Evolutionary conservation across 2,797 vertebrate species (phyloP).

Genomic region (Neopelma chrysocephalum): DNA sequence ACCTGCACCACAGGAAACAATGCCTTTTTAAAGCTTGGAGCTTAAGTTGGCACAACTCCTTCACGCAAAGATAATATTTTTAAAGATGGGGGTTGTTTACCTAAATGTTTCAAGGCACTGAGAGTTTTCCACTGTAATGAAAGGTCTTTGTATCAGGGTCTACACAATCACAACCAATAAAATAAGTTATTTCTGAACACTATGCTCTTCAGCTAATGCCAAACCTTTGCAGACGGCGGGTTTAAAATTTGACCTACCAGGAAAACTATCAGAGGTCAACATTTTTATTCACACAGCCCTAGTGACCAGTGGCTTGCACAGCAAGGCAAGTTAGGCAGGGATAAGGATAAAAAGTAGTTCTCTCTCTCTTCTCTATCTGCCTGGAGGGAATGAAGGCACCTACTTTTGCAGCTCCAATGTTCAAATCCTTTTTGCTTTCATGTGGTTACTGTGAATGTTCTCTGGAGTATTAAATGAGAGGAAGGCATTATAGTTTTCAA

Average conservation of each 20-base stretch:
- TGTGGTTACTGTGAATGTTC: slow-evolving; percentile 67
- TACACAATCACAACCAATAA: neutral
- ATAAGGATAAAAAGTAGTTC: slow-evolving; percentile 8
- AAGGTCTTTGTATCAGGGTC: neutral
- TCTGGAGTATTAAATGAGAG: slow-evolving; percentile 74
- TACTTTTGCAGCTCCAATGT: slow-evolving; percentile 47
- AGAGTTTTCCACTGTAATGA: neutral
- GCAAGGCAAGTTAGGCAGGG: neutral
- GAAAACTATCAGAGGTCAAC: neutral
- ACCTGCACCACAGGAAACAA: neutral
- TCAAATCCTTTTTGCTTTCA: slow-evolving; percentile 72
- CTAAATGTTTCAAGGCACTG: neutral
- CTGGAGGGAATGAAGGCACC: slow-evolving; percentile 65
- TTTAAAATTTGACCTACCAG: neutral
- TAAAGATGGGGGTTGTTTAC: neutral
- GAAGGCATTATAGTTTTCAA: slow-evolving; percentile 76
- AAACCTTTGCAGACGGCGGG: neutral
- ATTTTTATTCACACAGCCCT: neutral
- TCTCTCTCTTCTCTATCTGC: slow-evolving; percentile 18
- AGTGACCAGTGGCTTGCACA: neutral
- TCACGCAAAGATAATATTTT: neutral
- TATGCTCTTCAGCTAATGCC: neutral
- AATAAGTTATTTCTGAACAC: neutral
- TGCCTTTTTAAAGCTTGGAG: neutral
- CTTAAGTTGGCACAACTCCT: neutral